These are phyloP conservation scores for Temnothorax curvispinosus DNA, from an alignment of 1,140 invertebrate species.

Conservation along the genomic window DNA sequence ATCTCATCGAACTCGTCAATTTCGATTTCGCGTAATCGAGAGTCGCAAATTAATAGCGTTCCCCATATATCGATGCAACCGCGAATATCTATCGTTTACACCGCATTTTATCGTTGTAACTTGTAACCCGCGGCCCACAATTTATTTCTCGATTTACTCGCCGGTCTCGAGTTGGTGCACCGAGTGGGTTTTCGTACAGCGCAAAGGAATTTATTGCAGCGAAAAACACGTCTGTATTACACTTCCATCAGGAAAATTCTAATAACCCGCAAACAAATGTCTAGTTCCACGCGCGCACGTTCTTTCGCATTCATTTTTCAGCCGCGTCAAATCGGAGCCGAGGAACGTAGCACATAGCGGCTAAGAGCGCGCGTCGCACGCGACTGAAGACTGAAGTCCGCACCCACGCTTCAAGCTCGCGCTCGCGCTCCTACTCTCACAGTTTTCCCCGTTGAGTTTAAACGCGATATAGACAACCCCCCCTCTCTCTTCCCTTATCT, in stretches of 20 bases:
- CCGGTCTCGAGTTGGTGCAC: background rate
- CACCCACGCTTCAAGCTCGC: constrained; percentile 54
- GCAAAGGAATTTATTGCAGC: background rate
- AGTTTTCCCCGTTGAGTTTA: constrained; percentile 72
- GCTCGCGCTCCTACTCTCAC: constrained; percentile 56
- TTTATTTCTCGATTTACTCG: background rate
- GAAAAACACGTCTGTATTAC: background rate
- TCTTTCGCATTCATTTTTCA: background rate
- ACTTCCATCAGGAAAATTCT: background rate
- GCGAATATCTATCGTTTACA: background rate
- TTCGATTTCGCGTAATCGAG: background rate
- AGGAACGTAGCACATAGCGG: background rate
- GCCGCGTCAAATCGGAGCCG: too few species aligned
- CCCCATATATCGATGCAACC: background rate
- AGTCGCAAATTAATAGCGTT: background rate
- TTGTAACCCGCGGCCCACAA: background rate
- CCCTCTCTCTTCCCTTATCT: background rate
- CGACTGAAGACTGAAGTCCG: constrained; percentile 80
- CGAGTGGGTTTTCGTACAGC: background rate
- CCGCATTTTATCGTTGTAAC: background rate
- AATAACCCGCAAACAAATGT: background rate
- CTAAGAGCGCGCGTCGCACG: constrained; percentile 76
- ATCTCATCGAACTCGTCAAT: background rate
- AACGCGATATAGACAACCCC: constrained; percentile 59
- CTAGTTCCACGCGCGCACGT: background rate